Conservation (phyloP, 2,888 invertebrate genomes). For the Hypomecis punctinalis region DNA sequence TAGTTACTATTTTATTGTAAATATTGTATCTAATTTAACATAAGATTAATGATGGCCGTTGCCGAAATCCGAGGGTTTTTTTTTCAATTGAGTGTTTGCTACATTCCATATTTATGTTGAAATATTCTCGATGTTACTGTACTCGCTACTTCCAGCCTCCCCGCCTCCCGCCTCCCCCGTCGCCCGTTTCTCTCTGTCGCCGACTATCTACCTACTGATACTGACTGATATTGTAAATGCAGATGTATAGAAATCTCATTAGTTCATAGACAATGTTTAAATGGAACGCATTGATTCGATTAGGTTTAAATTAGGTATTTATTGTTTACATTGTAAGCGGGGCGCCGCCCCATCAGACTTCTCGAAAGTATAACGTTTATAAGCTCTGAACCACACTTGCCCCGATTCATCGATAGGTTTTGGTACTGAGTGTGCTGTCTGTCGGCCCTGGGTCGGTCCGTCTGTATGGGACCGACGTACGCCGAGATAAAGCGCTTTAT, state of each 20-base stretch:
- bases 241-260: constrained; percentile 77
- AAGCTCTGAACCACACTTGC: constrained; percentile 50
- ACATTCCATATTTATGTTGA: constrained; percentile 86
- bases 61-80: constrained; percentile 74
- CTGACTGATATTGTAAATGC: constrained; percentile 72
- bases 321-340: constrained; percentile 67
- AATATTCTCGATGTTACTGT: constrained; percentile 77
- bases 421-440: constrained; percentile 45
- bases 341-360: constrained; percentile 34
- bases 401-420: constrained; percentile 46
- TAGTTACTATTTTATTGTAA: constrained; percentile 83
- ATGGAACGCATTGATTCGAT: constrained; percentile 66
- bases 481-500: constrained; percentile 42
- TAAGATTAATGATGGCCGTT: constrained; percentile 76
- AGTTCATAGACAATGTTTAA: constrained; percentile 71
- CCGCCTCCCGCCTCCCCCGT: constrained; percentile 7
- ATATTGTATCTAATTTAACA: constrained; percentile 82
- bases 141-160: constrained; percentile 54
- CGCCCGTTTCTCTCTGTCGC: constrained; percentile 20
- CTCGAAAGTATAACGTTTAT: constrained; percentile 46
- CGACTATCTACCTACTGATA: constrained; percentile 53
- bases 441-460: constrained; percentile 38
- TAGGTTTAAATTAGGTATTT: constrained; percentile 77
- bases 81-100: constrained; percentile 83
- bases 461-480: constrained; percentile 38